phyloP scores from a whole-genome alignment of 2,113 vertebrate species.

The Vombatus ursinus region DNA sequence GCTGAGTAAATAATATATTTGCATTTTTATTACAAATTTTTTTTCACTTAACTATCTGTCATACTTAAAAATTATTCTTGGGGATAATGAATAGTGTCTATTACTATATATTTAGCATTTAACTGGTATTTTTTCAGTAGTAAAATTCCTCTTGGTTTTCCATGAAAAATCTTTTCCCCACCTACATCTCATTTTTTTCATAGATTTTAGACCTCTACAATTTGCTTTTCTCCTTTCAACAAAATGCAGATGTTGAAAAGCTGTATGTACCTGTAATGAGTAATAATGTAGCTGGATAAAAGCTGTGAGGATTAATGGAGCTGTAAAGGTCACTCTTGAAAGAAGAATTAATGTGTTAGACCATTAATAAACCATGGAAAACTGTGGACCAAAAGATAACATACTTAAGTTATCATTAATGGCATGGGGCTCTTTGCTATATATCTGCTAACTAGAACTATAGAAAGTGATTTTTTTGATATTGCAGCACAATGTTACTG shows the following conservation, averaged over 20 bases:
- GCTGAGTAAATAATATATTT: constrained; percentile 51
- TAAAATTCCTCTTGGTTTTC: constrained; percentile 59
- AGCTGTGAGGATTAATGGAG: constrained; percentile 85
- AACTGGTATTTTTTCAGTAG: constrained; percentile 33
- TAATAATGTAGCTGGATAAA: constrained; percentile 87
- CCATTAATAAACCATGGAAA: constrained; percentile 86
- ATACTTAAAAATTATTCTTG: constrained; percentile 54
- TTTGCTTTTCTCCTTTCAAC: constrained; percentile 81
- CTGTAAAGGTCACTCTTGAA: constrained; percentile 87
- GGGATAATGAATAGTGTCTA: constrained; percentile 52
- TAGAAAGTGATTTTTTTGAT: constrained; percentile 83
- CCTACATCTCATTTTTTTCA: constrained; percentile 66
- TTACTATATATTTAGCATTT: constrained; percentile 65
- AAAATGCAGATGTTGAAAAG: constrained; percentile 83
- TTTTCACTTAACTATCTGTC: constrained; percentile 57
- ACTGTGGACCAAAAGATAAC: constrained; percentile 85
- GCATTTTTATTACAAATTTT: constrained; percentile 57
- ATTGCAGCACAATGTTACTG: constrained; percentile 69
- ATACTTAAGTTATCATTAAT: constrained; percentile 85
- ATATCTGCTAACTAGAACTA: constrained; percentile 81
- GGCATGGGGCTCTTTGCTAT: constrained; percentile 80
- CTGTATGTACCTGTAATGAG: constrained; percentile 84
- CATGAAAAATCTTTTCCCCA: constrained; percentile 63
- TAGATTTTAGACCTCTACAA: constrained; percentile 75
- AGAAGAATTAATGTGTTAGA: constrained; percentile 86